phyloP scores from a whole-genome alignment of 1,140 invertebrate species.

The Scaptomyza montana region DNA sequence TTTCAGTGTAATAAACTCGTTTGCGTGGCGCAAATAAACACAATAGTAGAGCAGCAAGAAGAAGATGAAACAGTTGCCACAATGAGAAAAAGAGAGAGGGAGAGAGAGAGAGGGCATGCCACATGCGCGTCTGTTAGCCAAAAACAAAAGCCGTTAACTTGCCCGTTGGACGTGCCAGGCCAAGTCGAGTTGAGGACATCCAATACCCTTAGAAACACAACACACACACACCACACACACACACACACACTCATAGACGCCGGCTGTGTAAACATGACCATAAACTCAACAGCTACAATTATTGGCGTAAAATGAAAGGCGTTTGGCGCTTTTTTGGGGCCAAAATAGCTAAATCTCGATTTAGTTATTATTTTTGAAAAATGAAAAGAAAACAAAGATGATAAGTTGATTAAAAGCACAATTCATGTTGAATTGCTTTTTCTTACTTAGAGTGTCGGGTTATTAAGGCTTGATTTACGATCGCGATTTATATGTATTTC shows the following conservation, averaged over 20 bases:
- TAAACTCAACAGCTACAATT: conserved; percentile 56
- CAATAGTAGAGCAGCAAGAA: conserved; percentile 6
- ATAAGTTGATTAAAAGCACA: not conserved
- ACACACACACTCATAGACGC: conserved; percentile 1
- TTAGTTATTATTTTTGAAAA: conserved; percentile 18
- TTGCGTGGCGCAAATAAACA: conserved; percentile 72
- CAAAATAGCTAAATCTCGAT: conserved; percentile 31
- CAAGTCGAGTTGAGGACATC: conserved; percentile 33
- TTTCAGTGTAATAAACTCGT: conserved; percentile 78
- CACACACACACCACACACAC: conserved; percentile 1
- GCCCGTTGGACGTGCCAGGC: conserved; percentile 63
- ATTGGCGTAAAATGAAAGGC: conserved; percentile 65
- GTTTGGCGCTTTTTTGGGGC: conserved; percentile 14
- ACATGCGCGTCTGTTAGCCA: conserved; percentile 11
- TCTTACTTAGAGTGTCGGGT: not conserved
- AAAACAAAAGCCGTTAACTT: conserved; percentile 71
- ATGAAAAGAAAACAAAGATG: conserved; percentile 2
- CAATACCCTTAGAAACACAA: conserved; percentile 3
- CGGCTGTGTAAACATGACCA: conserved; percentile 71
- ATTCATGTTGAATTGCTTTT: not conserved
- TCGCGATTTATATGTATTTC: no score
- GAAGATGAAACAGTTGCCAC: conserved; percentile 43
- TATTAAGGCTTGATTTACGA: no score
- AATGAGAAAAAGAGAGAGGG: not conserved
- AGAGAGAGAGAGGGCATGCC: not conserved